A percentile compares a stretch with the other conserved stretches of the same genome.
These are phyloP conservation scores for Lepidocolaptes lacrymiger DNA, from an alignment of 2,797 vertebrate genomes.

Conservation along the genomic window DNA sequence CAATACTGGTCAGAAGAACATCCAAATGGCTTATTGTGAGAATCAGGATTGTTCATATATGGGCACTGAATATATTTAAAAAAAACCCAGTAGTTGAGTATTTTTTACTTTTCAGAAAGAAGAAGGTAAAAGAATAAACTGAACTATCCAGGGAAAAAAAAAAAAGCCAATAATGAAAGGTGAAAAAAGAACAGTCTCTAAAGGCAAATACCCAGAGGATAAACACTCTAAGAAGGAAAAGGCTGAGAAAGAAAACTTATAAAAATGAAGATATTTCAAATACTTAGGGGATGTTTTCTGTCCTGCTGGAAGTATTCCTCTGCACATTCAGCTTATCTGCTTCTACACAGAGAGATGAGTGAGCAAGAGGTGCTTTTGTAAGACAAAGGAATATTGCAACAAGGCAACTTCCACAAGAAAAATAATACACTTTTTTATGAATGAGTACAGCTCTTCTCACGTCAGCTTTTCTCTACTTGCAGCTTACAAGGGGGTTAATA, in stretches of 20 bases:
- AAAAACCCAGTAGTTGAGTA: not conserved
- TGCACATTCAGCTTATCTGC: not conserved
- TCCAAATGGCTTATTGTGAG: not conserved
- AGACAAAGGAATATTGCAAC: not conserved
- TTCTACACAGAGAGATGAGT: not conserved
- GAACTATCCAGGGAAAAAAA: not conserved
- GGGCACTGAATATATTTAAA: not conserved
- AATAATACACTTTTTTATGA: not conserved
- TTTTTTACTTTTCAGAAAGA: not conserved
- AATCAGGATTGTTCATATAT: not conserved
- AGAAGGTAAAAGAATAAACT: not conserved
- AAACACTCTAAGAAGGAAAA: not conserved
- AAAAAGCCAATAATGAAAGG: not conserved
- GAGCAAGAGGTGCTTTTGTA: not conserved
- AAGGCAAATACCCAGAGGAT: not conserved
- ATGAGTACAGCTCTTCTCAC: not conserved
- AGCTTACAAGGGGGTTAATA: not conserved
- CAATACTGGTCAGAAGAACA: not conserved
- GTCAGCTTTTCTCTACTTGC: not conserved
- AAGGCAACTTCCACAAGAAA: not conserved
- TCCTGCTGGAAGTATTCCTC: not conserved
- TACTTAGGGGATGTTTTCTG: not conserved
- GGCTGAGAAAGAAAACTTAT: not conserved
- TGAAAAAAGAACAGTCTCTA: not conserved
- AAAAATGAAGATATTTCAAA: not conserved